Base-by-base conservation (phyloP, 2,888 invertebrate genomes). In the Phragmatobia fuliginosa region DNA sequence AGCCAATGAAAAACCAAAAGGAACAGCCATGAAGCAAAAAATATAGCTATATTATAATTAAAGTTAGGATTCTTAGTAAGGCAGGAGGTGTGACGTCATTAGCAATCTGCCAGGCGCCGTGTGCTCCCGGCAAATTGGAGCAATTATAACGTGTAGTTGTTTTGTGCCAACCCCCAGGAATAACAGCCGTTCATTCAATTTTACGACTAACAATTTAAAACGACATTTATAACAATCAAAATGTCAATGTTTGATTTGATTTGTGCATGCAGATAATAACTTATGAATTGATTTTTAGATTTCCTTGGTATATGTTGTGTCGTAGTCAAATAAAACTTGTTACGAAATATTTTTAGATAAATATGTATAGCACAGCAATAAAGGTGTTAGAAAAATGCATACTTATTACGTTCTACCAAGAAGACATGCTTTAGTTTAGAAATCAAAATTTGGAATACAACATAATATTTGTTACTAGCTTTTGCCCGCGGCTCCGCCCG, bases 71-170 rank as follows among this genome's bases (percentile, higher is more conserved):
- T 61, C 75, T 72, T 69, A 60, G 72, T 67, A 66, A 73, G 80
- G 83, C 79, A 83, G 83, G 79, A 88, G 87, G 88, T 89, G 88
- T 89, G 91, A 89, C 89, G 90, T 91, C 92, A 92, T 92, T 90
- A 91, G 88, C 90, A 89, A 88, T 88, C 88, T 86, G 86, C 84
- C 82, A 78, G 83, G 78, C 75, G 83, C 83, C 79, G 80, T 90
- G 87, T 87, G 91, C 89, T 83, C 82, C 79, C 83, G 81, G 86
- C 89, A 92, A 92, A 93, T 93, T 92, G 92, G 86, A 87, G 88
- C 92, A 93, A 93, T 93, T 93, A 93, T 85, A 87, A 76, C 76
- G 82, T 81, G 83, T 84, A 82, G 76, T 87, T 90, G 89, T 91
- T 91, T 91, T 91, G 89, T 87, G 75, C 79, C 78, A 76, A 72